Percentiles rank a stretch among this genome's conserved stretches.
phyloP scores from a whole-genome alignment of 1,140 invertebrate genomes.

The Limonius californicus region DNA sequence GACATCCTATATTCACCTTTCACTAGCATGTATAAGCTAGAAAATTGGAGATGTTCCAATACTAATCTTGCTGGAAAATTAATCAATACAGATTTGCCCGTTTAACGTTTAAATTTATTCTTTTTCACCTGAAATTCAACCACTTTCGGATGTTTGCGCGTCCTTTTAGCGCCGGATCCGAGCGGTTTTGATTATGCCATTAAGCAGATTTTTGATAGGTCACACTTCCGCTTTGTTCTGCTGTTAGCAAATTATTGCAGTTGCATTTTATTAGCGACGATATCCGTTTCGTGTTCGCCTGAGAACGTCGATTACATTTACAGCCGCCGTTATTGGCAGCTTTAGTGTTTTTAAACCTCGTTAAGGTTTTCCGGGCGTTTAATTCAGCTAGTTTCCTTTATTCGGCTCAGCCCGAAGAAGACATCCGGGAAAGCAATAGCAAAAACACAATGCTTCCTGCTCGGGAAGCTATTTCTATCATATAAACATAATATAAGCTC shows the following conservation, averaged over 20 bases:
- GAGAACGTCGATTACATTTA: conserved; percentile 6
- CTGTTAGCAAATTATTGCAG: conserved; percentile 23
- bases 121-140: too few relatives aligned
- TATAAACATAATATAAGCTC: conserved; percentile 6
- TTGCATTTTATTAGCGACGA: conserved; percentile 32
- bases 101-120: too few relatives aligned
- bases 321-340: background rate
- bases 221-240: conserved; percentile 38
- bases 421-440: too few relatives aligned
- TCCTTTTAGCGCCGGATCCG: background rate
- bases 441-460: background rate
- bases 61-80: too few relatives aligned
- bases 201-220: conserved; percentile 39
- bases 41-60: too few relatives aligned
- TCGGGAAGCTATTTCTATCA: conserved; percentile 1
- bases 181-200: conserved; percentile 40
- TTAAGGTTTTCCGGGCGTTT: background rate
- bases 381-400: background rate
- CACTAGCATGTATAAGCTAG: too few relatives aligned
- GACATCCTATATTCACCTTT: too few relatives aligned
- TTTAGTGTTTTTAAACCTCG: background rate
- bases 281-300: conserved; percentile 21
- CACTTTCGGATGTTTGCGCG: too few relatives aligned
- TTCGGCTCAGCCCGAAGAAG: background rate
- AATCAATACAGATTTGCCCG: too few relatives aligned